Evolutionary conservation across 2,113 vertebrate species (phyloP).

Genomic region (Prionailurus viverrinus): DNA sequence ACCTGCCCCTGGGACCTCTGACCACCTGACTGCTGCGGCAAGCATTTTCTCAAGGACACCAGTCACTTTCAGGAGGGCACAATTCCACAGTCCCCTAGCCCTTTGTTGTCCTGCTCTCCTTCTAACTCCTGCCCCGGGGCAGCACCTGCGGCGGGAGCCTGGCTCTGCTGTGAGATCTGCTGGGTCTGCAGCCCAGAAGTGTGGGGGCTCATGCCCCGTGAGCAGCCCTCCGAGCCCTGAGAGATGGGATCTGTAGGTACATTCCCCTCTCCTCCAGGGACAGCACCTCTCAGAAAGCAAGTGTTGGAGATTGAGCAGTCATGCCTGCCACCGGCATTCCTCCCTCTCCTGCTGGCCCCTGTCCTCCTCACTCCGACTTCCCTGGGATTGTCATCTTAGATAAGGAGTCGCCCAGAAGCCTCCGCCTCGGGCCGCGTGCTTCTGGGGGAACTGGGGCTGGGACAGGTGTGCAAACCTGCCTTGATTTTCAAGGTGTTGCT

Average conservation of each 20-base stretch:
- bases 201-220: neutral
- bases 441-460: neutral
- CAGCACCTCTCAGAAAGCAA: neutral
- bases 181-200: neutral
- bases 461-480: conserved; percentile 33
- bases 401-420: neutral
- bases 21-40: neutral
- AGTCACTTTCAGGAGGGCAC: neutral
- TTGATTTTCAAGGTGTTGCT: conserved; percentile 28
- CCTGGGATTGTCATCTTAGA: neutral
- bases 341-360: neutral
- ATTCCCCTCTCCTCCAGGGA: neutral
- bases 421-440: conserved; percentile 50
- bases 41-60: neutral
- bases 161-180: neutral
- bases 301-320: neutral
- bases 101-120: neutral
- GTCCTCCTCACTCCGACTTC: neutral
- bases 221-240: neutral
- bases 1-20: neutral
- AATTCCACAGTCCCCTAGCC: neutral
- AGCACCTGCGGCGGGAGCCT: neutral
- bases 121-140: neutral
- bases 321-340: neutral
- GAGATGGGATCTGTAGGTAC: neutral